Conservation (phyloP, 2,888 invertebrate genomes). For the Tipula lateralis region DNA sequence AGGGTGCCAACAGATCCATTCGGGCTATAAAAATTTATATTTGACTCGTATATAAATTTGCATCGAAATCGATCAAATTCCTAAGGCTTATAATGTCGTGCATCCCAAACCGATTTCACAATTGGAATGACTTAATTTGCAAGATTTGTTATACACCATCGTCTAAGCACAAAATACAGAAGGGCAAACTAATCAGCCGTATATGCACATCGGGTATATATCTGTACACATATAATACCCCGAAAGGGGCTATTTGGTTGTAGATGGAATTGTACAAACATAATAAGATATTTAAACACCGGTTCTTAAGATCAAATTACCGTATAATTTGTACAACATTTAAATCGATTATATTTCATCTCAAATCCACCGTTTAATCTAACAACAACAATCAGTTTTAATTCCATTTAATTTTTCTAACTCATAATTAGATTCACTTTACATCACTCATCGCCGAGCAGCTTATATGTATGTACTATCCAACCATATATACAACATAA, state of each 20-base stretch:
- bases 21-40: neutral
- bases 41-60: neutral
- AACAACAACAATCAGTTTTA: neutral
- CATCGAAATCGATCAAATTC: neutral
- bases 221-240: neutral
- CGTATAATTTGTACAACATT: conserved; percentile 8
- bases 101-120: neutral
- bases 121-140: neutral
- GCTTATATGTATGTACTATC: neutral
- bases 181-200: conserved; percentile 15
- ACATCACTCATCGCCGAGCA: neutral
- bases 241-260: neutral
- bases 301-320: conserved; percentile 4
- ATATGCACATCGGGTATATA: too few relatives aligned
- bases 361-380: neutral
- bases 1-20: neutral
- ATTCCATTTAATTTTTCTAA: conserved; percentile 15
- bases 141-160: neutral
- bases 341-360: conserved; percentile 6
- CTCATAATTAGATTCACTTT: conserved; percentile 24
- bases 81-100: neutral
- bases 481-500: neutral
- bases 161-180: neutral
- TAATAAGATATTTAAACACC: neutral
- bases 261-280: neutral